Conservation (phyloP, 2,113 vertebrate genomes). For the Cichladusa arquata region DNA sequence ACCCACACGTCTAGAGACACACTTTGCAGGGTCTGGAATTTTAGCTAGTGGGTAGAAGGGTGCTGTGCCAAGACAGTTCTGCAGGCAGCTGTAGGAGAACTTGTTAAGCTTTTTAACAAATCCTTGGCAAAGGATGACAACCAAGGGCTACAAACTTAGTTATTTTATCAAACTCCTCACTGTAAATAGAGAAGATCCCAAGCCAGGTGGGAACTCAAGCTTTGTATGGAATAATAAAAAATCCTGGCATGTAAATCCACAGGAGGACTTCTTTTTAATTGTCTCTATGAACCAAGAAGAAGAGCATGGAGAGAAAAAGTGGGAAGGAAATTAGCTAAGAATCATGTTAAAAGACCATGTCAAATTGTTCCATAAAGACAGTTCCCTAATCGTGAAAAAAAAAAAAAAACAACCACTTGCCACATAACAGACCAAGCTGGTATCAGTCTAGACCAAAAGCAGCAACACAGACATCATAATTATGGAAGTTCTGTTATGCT, state of each 20-base stretch:
- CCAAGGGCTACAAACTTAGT: background rate
- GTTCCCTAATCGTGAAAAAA: background rate
- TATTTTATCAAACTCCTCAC: background rate
- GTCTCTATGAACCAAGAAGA: background rate
- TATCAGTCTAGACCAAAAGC: background rate
- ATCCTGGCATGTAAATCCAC: background rate
- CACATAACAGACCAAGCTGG: rapidly evolving
- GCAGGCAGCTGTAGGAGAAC: background rate
- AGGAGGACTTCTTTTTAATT: background rate
- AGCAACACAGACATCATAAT: background rate
- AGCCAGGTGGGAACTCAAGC: background rate
- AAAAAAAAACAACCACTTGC: rapidly evolving
- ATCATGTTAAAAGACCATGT: background rate
- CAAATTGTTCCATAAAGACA: background rate
- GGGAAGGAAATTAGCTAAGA: background rate
- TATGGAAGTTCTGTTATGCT: background rate
- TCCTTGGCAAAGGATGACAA: background rate
- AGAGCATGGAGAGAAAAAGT: background rate
- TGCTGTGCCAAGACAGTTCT: background rate
- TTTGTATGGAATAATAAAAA: background rate
- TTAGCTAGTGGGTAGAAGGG: background rate
- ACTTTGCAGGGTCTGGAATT: background rate
- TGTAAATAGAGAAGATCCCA: background rate
- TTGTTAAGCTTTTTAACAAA: background rate
- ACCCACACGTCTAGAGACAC: background rate